phyloP scores from a whole-genome alignment of 2,797 vertebrate species.

The Acridotheres tristis region DNA sequence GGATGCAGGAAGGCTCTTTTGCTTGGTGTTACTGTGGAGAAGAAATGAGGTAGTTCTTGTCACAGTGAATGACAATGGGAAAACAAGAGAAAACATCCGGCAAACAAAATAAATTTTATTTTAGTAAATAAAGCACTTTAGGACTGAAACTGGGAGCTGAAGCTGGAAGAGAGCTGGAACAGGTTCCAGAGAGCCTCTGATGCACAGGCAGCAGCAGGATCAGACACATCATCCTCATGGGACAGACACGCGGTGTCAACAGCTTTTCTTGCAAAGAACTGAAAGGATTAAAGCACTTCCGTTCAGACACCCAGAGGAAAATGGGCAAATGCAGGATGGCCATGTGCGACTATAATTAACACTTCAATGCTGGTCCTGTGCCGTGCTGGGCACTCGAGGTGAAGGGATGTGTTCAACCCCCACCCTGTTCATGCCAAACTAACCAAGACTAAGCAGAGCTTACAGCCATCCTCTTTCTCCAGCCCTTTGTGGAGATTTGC shows the following conservation, averaged over 20 bases:
- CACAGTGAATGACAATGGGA: neutral
- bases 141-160: neutral
- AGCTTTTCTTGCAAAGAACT: neutral
- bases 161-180: neutral
- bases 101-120: neutral
- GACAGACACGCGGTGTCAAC: neutral
- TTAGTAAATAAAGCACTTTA: neutral
- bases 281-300: neutral
- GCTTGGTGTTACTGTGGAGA: neutral
- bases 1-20: neutral
- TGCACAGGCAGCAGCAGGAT: neutral
- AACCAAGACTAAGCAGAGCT: neutral
- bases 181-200: neutral
- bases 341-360: rapidly evolving
- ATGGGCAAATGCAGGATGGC: neutral
- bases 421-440: neutral
- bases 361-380: neutral
- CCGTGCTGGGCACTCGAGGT: neutral
- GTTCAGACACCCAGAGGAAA: neutral
- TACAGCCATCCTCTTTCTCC: neutral
- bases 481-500: neutral
- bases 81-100: neutral
- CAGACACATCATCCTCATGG: neutral
- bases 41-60: neutral
- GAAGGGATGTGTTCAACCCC: neutral